phyloP scores from a whole-genome alignment of 2,888 invertebrate genomes.

The Acleris literana region DNA sequence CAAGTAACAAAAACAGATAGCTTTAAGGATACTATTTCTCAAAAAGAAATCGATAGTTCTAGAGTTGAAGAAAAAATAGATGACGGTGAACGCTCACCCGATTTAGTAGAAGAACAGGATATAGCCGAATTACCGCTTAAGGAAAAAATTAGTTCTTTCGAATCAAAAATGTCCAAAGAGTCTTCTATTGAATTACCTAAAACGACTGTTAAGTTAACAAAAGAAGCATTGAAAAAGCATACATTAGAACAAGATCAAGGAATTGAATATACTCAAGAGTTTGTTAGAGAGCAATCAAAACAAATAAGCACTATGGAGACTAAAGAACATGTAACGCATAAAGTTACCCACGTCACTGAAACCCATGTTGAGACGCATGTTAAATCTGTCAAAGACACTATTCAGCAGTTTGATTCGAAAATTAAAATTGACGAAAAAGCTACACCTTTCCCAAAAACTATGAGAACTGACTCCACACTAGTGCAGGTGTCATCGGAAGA shows the following conservation, averaged over 20 bases:
- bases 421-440: constrained; percentile 67
- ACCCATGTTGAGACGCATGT: constrained; percentile 59
- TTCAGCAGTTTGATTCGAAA: constrained; percentile 75
- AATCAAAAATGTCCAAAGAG: constrained; percentile 75
- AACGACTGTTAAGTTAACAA: constrained; percentile 73
- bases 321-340: constrained; percentile 54
- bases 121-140: constrained; percentile 77
- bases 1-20: constrained; percentile 61
- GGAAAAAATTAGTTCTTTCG: constrained; percentile 77
- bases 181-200: constrained; percentile 70
- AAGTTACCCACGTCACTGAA: constrained; percentile 59
- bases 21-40: constrained; percentile 70
- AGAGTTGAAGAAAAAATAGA: constrained; percentile 83
- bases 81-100: constrained; percentile 74
- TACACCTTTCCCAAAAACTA: constrained; percentile 68
- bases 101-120: constrained; percentile 72
- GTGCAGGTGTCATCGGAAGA: constrained; percentile 82
- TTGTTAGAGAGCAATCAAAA: constrained; percentile 78
- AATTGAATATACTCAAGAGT: constrained; percentile 79
- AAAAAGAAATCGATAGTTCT: constrained; percentile 74
- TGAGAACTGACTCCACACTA: constrained; percentile 79
- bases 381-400: constrained; percentile 77
- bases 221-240: constrained; percentile 80
- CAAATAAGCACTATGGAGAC: constrained; percentile 66
- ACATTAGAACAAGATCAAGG: constrained; percentile 77